Evolutionary conservation across 1,140 invertebrate species (phyloP), one percentile per base, ranked within the genome.

Genomic region (Drosophila lacteicornis): DNA sequence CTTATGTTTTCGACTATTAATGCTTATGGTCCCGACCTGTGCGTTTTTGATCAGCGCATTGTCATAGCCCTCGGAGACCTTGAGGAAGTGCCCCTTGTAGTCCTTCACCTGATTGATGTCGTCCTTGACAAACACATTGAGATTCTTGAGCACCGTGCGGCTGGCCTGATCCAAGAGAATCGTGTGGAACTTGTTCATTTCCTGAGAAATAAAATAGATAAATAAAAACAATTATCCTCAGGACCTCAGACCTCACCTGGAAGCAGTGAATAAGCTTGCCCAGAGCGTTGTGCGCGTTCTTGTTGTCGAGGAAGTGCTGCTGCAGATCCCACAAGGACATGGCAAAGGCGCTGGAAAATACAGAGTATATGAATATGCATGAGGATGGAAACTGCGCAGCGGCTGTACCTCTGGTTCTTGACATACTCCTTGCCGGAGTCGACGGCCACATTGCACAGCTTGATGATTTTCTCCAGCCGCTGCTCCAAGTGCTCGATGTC

Each of bases 31-130:
- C 4, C 12, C 1, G 2, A 92, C 91, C 94, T 98, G 96, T 3
- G 97, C 97, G 94, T 99, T 98, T 75, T 96, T 95, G 74, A 96
- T 95, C 79, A 99, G 93, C 19, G 97, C 96, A 91, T 95, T 94
- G 92, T 99, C 98, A 78, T 97, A 95, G 86, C 98, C 98, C 80
- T 95, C 95, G 57, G 97, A 98, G 51, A 98, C 97, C 94, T 98
- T 98, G 80, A 98, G 97, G 93, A 99, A 98, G 87, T 97, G 96
- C 77, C 96, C 95, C 85, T 96, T 96, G 60, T 96, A 96, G 83
- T 99, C 98, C 93, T 97, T 98, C n/a, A 97, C 96, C 87, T 95
- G 95, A 93, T 97, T 97, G 25, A 99, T 96, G 91, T 99, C 97
- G 83, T 96, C 97, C 95, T 97, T 98, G 25, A 98, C 95, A 93